Evolutionary conservation across 2,888 invertebrate species (phyloP).

Genomic region (Drosophila tanythrix): DNA sequence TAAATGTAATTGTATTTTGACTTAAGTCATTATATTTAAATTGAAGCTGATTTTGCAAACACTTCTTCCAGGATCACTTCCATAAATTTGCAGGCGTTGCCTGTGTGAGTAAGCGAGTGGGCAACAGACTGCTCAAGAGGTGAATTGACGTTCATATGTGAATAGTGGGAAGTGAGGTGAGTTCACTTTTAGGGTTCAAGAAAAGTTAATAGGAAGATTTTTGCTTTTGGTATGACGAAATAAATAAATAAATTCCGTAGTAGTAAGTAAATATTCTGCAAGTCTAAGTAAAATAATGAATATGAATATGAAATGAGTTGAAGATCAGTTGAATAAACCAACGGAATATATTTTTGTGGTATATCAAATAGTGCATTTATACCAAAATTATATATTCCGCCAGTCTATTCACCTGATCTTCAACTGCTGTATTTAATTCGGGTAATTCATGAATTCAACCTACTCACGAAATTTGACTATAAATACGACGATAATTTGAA

Average conservation of each 20-base stretch:
- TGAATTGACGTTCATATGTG: too few relatives aligned
- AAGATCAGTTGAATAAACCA: neutral
- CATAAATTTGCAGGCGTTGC: neutral
- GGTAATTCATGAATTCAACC: neutral
- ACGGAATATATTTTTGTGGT: too few relatives aligned
- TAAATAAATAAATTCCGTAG: neutral
- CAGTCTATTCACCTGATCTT: too few relatives aligned
- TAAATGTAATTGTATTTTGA: neutral
- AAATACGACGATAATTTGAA: neutral
- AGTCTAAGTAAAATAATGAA: neutral
- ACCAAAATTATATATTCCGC: too few relatives aligned
- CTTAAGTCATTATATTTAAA: neutral
- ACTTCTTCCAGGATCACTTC: neutral
- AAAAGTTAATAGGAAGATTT: neutral
- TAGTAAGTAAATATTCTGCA: neutral
- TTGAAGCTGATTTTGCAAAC: neutral
- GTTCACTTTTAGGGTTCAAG: neutral
- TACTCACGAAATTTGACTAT: neutral
- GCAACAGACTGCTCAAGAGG: too few relatives aligned
- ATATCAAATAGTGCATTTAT: too few relatives aligned
- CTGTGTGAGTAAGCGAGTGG: neutral
- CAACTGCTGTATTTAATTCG: too few relatives aligned
- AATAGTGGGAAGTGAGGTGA: neutral
- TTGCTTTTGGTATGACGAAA: neutral
- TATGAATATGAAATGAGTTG: neutral